Evolutionary conservation across 1,140 invertebrate species (phyloP).

Genomic region (Drosophila virilis): DNA sequence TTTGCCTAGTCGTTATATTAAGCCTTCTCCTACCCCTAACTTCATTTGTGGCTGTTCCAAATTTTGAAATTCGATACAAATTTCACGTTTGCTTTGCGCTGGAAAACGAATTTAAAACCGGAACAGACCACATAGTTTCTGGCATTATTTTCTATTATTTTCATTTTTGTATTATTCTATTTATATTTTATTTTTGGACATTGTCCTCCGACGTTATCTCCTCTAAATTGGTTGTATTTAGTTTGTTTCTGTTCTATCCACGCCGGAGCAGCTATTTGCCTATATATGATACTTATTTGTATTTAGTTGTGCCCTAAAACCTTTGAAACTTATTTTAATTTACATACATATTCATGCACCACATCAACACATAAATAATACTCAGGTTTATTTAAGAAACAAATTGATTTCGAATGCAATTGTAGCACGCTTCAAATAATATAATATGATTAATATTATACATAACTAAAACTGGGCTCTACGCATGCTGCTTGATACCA

Average conservation of each 20-base stretch:
- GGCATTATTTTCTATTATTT: neutral
- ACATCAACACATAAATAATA: neutral
- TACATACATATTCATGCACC: neutral
- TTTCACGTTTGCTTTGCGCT: neutral
- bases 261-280: neutral
- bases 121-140: neutral
- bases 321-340: neutral
- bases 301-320: neutral
- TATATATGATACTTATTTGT: neutral
- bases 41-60: no score
- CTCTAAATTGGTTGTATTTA: neutral
- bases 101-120: neutral
- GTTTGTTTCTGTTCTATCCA: constrained; percentile 14
- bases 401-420: constrained; percentile 13
- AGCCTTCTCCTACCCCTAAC: neutral
- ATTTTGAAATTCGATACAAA: neutral
- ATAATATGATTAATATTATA: no score
- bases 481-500: constrained; percentile 24
- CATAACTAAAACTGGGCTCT: neutral
- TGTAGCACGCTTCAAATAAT: constrained; percentile 27
- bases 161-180: neutral
- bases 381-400: constrained; percentile 2
- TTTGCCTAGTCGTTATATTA: constrained; percentile 7
- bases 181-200: constrained; percentile 7
- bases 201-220: constrained; percentile 1